Conservation (phyloP, 2,888 invertebrate genomes). For the Vesta saturnalis region DNA sequence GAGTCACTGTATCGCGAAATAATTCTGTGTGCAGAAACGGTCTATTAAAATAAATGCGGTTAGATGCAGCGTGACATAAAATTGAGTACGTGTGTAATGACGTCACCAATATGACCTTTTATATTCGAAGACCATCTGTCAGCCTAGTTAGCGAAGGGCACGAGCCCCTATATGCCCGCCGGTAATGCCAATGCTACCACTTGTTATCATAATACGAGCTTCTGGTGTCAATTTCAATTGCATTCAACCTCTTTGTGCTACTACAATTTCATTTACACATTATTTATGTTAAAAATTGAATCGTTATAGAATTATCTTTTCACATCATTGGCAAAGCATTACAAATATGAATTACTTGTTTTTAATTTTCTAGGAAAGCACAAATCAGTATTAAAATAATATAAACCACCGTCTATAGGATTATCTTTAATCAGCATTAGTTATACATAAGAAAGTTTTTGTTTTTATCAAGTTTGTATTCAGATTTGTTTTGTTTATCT, state of each 20-base stretch:
- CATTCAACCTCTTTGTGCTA: slow-evolving; percentile 46
- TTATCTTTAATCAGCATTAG: not conserved
- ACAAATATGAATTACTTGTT: too few relatives aligned
- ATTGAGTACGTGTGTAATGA: slow-evolving; percentile 53
- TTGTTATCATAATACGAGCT: slow-evolving; percentile 51
- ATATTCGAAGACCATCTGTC: slow-evolving; percentile 58
- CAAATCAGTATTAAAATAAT: too few relatives aligned
- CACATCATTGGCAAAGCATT: too few relatives aligned
- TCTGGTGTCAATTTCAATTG: slow-evolving; percentile 59
- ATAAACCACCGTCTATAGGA: not conserved
- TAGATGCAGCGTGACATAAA: slow-evolving; percentile 47
- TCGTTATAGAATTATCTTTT: too few relatives aligned
- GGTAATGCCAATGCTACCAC: slow-evolving; percentile 54
- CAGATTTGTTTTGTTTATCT: slow-evolving; percentile 48
- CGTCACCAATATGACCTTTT: slow-evolving; percentile 60
- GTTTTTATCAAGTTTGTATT: slow-evolving; percentile 30
- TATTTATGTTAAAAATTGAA: slow-evolving; percentile 15
- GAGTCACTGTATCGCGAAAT: slow-evolving; percentile 16
- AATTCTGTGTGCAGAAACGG: slow-evolving; percentile 35
- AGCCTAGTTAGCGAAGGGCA: slow-evolving; percentile 53
- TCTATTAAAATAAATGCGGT: slow-evolving; percentile 45
- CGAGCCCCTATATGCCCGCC: slow-evolving; percentile 51
- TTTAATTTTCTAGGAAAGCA: too few relatives aligned
- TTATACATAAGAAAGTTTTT: not conserved
- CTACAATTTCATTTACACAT: slow-evolving; percentile 36